A percentile compares a stretch with the other conserved stretches of the same genome.
Evolutionary conservation across 2,113 vertebrate species (phyloP).

Genomic region (Notothenia rossii): DNA sequence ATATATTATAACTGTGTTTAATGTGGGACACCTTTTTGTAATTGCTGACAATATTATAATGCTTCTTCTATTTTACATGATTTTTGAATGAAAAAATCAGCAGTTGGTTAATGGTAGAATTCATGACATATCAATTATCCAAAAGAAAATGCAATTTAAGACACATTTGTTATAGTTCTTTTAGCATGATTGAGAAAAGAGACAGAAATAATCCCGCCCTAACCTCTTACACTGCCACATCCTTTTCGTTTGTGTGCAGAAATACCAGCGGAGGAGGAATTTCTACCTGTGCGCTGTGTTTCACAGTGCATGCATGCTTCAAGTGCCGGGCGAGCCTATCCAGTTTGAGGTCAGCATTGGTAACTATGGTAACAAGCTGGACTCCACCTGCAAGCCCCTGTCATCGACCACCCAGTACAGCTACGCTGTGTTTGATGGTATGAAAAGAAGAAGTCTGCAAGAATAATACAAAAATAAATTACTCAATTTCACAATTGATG

Average conservation of each 20-base stretch:
- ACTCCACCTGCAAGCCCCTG: constrained; percentile 94
- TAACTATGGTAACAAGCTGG: constrained; percentile 98
- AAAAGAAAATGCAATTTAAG: too few species aligned
- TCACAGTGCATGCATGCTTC: constrained; percentile 94
- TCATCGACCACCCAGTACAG: constrained; percentile 96
- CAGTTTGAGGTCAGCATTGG: constrained; percentile 99
- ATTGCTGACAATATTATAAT: too few species aligned
- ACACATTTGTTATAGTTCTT: too few species aligned
- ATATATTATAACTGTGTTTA: too few species aligned
- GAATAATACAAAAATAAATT: background rate
- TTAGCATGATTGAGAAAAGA: background rate
- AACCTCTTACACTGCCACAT: constrained; percentile 2
- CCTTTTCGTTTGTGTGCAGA: constrained; percentile 78
- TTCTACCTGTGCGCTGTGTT: constrained; percentile 93
- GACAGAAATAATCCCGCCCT: background rate
- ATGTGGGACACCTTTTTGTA: too few species aligned
- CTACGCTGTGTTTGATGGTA: constrained; percentile 94
- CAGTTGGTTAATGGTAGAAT: too few species aligned
- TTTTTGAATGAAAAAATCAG: too few species aligned
- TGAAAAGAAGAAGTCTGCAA: background rate
- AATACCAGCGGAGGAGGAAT: constrained; percentile 94
- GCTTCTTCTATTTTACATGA: too few species aligned
- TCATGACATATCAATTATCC: too few species aligned
- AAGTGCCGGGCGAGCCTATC: constrained; percentile 93
- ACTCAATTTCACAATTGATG: background rate